Evolutionary conservation across 2,113 vertebrate species (phyloP), one percentile per base, ranked within the genome.

Genomic region (Odontesthes bonariensis): DNA sequence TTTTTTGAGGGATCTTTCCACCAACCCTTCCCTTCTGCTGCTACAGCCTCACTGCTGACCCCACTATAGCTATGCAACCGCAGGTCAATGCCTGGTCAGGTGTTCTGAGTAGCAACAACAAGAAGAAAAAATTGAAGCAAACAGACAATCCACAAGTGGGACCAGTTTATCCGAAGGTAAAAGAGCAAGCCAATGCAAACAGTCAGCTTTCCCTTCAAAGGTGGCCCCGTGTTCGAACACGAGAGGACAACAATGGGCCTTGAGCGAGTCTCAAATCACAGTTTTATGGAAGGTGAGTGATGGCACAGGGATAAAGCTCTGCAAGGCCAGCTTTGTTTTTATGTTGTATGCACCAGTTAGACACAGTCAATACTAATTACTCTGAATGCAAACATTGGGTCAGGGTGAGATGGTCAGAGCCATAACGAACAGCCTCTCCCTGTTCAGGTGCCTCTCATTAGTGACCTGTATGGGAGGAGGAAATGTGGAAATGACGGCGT

Each of bases 41-140:
- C 10, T 57, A 64, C 80, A 66, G 65, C 83, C 79, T 74, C 57
- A 72, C 33, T n/a, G 13, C 68, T 74, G 81, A 91, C 82, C 85
- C 59, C 58, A 60, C 70, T 31, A 42, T 27, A 20, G n/a, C 74
- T 81, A 20, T 51, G 69, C 46, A 85, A 83, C 84, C 87, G 70
- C 72, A 86, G 92, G 92, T 92, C 92, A 91, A 40, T 57, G 88
- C 86, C 86, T 93, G 93, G 90, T 94, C 93, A 93, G 94, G 92
- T 94, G 93, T 86, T 89, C 75, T 31, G 33, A 72, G 69, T 73
- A 49, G 49, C 74, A 75, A 75, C 58, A 79, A 82, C 35, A 73
- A 69, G 77, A 75, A 79, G 47, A 65, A 73, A 86, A 63, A 63
- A n/a, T 60, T 63, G 78, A 44, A 73, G 78, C 87, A 93, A 93